These are phyloP conservation scores for Odontomachus brunneus DNA, from an alignment of 1,140 invertebrate genomes.

Conservation along the genomic window DNA sequence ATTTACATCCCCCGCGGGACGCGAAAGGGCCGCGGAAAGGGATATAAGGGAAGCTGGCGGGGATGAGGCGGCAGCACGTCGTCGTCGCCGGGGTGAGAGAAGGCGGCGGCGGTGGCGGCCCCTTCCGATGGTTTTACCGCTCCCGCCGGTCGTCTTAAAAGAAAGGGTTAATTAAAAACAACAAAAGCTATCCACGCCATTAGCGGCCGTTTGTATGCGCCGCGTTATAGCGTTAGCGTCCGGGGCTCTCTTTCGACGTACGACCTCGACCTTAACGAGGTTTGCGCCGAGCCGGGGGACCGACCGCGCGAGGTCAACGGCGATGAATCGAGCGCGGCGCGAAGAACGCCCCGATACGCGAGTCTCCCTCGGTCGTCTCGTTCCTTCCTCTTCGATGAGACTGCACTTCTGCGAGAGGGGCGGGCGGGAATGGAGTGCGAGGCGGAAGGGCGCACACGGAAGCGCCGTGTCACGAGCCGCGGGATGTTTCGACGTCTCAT, in stretches of 20 bases:
- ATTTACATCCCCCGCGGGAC: constrained; percentile 85
- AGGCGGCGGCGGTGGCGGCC: constrained; percentile 62
- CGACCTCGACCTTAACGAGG: constrained; percentile 76
- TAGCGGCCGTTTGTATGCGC: constrained; percentile 86
- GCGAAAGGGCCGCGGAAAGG: constrained; percentile 37
- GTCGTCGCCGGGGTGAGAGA: constrained; percentile 51
- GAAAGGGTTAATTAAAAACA: constrained; percentile 87
- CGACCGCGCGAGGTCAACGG: constrained; percentile 7
- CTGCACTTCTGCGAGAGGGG: constrained; percentile 29
- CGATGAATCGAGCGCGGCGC: constrained; percentile 29
- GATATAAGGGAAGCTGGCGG: constrained; percentile 62
- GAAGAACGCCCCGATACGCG: background rate
- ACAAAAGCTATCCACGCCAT: constrained; percentile 85
- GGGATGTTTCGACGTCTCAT: constrained; percentile 63
- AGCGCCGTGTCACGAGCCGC: constrained; percentile 64
- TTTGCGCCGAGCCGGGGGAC: constrained; percentile 43
- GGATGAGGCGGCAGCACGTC: constrained; percentile 24
- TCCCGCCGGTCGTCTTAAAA: constrained; percentile 83
- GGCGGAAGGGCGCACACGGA: constrained; percentile 47
- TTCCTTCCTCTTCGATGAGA: constrained; percentile 32
- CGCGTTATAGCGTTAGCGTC: constrained; percentile 81
- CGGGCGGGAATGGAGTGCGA: no score
- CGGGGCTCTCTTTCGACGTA: constrained; percentile 64
- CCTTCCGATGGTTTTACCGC: constrained; percentile 75
- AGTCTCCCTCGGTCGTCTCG: background rate